These are phyloP conservation scores for Amiota communis DNA, from an alignment of 2,888 invertebrate genomes.

Conservation along the genomic window DNA sequence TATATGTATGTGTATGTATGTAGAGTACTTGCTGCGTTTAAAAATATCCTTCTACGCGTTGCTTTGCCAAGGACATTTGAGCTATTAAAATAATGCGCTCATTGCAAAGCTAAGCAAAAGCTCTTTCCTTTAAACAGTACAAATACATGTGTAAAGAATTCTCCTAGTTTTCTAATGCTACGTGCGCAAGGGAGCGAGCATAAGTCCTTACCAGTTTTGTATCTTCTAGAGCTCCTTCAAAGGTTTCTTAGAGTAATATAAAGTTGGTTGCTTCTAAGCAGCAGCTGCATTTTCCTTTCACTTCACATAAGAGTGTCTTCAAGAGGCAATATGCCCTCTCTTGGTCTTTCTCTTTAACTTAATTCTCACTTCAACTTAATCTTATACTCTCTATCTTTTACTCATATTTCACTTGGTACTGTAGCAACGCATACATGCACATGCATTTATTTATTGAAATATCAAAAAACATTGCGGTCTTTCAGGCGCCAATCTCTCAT, in stretches of 20 bases:
- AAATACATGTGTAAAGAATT: not conserved
- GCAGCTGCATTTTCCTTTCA: conserved; percentile 51
- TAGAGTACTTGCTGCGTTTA: conserved; percentile 31
- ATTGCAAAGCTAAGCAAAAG: conserved; percentile 36
- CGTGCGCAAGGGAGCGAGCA: not conserved
- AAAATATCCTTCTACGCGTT: conserved; percentile 66
- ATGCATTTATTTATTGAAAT: conserved; percentile 46
- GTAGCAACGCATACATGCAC: conserved; percentile 27
- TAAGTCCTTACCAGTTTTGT: not conserved
- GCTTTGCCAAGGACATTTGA: conserved; percentile 72
- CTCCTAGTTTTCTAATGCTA: not conserved
- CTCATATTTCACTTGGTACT: conserved; percentile 15
- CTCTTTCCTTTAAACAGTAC: conserved; percentile 31
- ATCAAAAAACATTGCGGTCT: conserved; percentile 31
- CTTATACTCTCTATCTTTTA: conserved; percentile 28
- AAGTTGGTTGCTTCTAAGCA: not conserved
- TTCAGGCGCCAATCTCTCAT: conserved; percentile 26
- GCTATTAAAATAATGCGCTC: conserved; percentile 62
- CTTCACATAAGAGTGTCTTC: conserved; percentile 36
- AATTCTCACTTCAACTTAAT: conserved; percentile 3
- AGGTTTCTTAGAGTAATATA: not conserved
- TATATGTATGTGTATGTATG: conserved; percentile 24
- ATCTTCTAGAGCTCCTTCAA: not conserved
- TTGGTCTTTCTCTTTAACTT: conserved; percentile 25
- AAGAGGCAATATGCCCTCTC: conserved; percentile 30